Evolutionary conservation across 2,113 vertebrate genomes (phyloP), one percentile per base, ranked within the genome.

Genomic region (Epinephelus cyanopodus): DNA sequence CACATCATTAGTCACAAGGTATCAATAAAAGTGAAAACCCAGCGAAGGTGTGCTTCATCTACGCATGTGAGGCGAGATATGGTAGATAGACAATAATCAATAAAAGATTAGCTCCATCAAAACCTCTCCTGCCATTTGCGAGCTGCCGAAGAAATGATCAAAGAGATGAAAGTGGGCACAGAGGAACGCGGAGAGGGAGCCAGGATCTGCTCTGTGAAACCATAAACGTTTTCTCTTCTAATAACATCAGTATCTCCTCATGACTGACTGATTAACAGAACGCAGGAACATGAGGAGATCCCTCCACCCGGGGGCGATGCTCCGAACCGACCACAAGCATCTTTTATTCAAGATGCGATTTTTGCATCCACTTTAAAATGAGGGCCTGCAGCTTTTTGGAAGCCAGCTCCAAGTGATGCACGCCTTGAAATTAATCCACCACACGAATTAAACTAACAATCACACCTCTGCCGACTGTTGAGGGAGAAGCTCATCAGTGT

Each of bases 261-360:
- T 60, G 14, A 56, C 42, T 0, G n/a, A 50, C 5, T 8, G 45
- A 50, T 74, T 47, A 66, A 63, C 67, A 69, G 54, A 65, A 39
- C 14, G 0, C 19, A 79, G 57, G 72, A 75, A 71, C 62, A 33
- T 0, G 45, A 47, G 53, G 52, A 62, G 69, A 72, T 15, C 29
- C 29, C 53, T 72, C 52, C 56, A 17, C 10, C 53, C 17, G 1
- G n/a, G 33, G 80, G 67, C 14, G 1, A 54, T 1, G 45, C 62
- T 62, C 39, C 42, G 0, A 57, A 39, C 23, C 9, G 56, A 42
- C 42, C 33, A 4, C 45, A 19, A 56, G 23, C 83, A 87, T 85
- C 9, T 83, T 86, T 90, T 86, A 90, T 87, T 84, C 67, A 90
- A 37, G 65, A 72, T 18, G 67, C 67, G 61, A 71, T 82, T 82